Base-by-base conservation (phyloP, 2,888 invertebrate species). In the Willowsia nigromaculata region DNA sequence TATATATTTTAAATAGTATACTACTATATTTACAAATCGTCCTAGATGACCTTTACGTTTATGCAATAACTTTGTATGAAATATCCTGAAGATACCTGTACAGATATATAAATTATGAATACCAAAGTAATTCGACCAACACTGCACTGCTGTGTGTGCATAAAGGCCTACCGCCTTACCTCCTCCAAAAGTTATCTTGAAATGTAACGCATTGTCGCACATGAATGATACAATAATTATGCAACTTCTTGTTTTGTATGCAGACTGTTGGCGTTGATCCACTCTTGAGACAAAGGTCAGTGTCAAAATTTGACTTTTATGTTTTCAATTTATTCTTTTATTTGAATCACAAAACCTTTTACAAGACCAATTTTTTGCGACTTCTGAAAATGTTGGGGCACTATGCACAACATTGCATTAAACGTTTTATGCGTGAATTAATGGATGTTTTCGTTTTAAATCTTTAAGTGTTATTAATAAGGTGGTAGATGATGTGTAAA, bases 251-350 rank as follows among this genome's bases (percentile, higher is more conserved):
- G 13, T 71, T 82, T 47, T 30, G 37, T 65, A 30, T 80, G 6
- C 33, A 90, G 90, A 90, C 90, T n/a, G 98, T 98, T 68, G 98
- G 98, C 3, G 98, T 98, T 85, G 98, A 98, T 95, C 98, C 98
- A 0, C 95, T 97, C 92, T 95, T 98, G 74, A 95, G 98, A 27
- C 97, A 97, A 94, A 97, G 96, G 97, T 96, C 94, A 87, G 86
- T 85, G 59, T 83, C 68, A 27, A 65, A 18, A 47, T 78, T n/a
- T 43, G 1, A 22, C 18, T 37, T 43, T 62, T 83, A 47, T 47
- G 6, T 25, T 43, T 62, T 68, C 56, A 40, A 40, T n/a, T 43
- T 37, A 37, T 43, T 15, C 18, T 33, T 13, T 1, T 15, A 53
- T 15, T n/a, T 9, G n/a, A n/a, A n/a, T n/a, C n/a, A n/a, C n/a